Evolutionary conservation across 2,797 vertebrate species (phyloP).

Genomic region (Poecile montanus): DNA sequence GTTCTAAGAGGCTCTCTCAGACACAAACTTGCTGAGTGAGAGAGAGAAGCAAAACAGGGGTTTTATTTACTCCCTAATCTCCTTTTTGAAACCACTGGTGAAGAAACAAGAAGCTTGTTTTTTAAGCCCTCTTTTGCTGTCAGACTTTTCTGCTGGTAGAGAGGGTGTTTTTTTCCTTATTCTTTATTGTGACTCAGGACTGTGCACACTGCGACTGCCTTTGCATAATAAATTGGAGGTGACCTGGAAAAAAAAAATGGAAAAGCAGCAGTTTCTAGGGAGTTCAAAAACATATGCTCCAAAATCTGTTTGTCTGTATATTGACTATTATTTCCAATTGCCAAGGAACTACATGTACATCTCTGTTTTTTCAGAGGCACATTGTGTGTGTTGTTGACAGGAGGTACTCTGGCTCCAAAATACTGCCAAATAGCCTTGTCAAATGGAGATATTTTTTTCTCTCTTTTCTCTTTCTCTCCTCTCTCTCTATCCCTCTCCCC

Average conservation of each 20-base stretch:
- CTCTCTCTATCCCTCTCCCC: neutral
- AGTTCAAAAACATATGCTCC: neutral
- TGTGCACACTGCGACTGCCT: neutral
- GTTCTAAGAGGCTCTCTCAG: neutral
- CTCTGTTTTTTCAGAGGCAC: slow-evolving; percentile 11
- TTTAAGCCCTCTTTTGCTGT: neutral
- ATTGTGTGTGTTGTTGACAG: neutral
- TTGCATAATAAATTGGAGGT: neutral
- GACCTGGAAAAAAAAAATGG: neutral
- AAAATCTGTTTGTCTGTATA: slow-evolving; percentile 20
- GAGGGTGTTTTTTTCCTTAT: neutral
- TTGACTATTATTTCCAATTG: neutral
- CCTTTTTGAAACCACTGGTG: neutral
- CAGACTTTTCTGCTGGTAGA: neutral
- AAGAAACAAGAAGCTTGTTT: slow-evolving; percentile 6
- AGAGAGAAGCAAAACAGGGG: neutral
- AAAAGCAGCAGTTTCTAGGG: neutral
- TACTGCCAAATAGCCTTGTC: neutral
- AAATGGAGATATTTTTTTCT: neutral
- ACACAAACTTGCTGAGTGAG: neutral
- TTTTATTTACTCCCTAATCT: slow-evolving; percentile 18
- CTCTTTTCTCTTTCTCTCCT: neutral
- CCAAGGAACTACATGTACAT: slow-evolving; percentile 3
- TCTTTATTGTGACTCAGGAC: neutral
- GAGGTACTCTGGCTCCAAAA: neutral